phyloP scores from a whole-genome alignment of 2,888 invertebrate species.

The Serrognathus titanus region DNA sequence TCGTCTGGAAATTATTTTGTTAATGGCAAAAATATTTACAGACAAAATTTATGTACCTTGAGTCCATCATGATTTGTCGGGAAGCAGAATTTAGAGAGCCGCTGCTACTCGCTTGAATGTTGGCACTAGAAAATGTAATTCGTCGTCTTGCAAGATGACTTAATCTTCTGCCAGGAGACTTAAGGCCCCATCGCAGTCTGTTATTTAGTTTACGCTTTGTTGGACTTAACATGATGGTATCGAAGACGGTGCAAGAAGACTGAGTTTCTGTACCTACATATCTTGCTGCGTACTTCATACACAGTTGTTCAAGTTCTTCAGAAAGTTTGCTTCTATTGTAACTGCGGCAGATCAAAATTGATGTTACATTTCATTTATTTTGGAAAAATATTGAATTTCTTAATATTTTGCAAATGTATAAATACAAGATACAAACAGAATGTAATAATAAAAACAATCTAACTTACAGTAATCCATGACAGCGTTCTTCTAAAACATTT shows the following conservation, averaged over 20 bases:
- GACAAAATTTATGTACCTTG: conserved; percentile 52
- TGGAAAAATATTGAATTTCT: too few relatives aligned
- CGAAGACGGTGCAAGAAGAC: conserved; percentile 61
- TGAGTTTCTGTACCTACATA: conserved; percentile 75
- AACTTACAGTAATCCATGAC: conserved; percentile 71
- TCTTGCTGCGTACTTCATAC: conserved; percentile 64
- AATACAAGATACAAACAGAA: neutral
- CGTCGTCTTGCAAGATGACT: conserved; percentile 74
- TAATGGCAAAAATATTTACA: neutral
- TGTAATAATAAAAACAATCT: conserved; percentile 2
- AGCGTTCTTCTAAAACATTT: conserved; percentile 58
- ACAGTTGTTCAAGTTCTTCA: conserved; percentile 67
- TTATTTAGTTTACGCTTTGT: conserved; percentile 54
- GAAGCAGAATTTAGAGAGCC: conserved; percentile 46
- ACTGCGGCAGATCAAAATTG: too few relatives aligned
- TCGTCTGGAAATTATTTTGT: conserved; percentile 2
- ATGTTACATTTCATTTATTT: too few relatives aligned
- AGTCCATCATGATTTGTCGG: conserved; percentile 62
- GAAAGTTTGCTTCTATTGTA: conserved; percentile 67
- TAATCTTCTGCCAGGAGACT: conserved; percentile 73
- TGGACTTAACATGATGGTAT: conserved; percentile 59
- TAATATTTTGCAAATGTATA: neutral
- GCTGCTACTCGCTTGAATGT: conserved; percentile 50
- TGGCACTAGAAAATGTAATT: conserved; percentile 72
- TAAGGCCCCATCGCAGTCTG: conserved; percentile 44